These are phyloP conservation scores for Brevipalpus yothersi DNA, from an alignment of 1,140 invertebrate genomes.

Conservation along the genomic window DNA sequence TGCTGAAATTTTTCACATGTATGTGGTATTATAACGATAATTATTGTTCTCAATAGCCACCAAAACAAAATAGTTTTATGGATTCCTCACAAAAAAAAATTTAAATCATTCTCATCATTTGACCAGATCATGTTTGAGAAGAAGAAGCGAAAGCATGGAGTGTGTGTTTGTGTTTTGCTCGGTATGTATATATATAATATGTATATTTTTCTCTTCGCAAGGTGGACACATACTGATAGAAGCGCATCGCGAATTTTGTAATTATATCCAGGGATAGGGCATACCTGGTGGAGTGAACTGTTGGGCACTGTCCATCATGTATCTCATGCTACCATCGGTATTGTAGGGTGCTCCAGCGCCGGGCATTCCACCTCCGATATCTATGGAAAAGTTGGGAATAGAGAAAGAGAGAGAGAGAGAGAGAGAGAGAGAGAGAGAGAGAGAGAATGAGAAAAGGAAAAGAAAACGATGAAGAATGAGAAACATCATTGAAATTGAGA, in stretches of 20 bases:
- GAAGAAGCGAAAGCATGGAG: neutral
- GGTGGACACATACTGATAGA: neutral
- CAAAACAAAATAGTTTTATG: no score
- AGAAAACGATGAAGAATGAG: neutral
- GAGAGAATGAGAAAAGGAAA: neutral
- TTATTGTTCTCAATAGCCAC: no score
- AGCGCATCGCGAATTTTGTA: no score
- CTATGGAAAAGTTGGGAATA: neutral
- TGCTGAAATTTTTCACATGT: no score
- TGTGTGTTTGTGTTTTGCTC: neutral
- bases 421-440: neutral
- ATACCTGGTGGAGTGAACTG: slow-evolving; percentile 66
- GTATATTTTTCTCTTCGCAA: neutral
- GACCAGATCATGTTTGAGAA: no score
- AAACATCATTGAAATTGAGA: no score
- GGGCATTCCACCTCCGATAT: slow-evolving; percentile 11
- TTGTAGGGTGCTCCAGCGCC: slow-evolving; percentile 73
- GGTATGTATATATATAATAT: neutral
- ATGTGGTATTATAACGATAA: no score
- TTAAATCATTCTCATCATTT: no score
- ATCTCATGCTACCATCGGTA: slow-evolving; percentile 70
- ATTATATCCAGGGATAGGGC: neutral
- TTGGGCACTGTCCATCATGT: slow-evolving; percentile 82
- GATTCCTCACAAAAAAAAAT: no score
- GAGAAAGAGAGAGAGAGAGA: neutral